A percentile compares a stretch with the other conserved stretches of the same genome.
Conservation (phyloP, 2,113 vertebrate genomes). For the Aegypius monachus region DNA sequence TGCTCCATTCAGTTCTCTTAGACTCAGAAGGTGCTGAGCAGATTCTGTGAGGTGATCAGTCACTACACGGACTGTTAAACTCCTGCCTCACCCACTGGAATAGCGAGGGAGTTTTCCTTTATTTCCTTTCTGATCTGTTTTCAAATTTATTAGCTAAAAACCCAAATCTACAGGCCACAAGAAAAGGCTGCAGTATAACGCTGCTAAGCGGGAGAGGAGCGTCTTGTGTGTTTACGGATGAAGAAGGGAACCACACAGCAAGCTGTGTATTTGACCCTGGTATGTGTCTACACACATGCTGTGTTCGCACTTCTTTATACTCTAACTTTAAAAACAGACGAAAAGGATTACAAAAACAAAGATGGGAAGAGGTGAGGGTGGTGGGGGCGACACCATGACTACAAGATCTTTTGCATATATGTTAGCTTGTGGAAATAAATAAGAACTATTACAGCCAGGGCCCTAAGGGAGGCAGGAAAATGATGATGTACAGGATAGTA, state of each 20-base stretch:
- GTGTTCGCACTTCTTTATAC: not conserved
- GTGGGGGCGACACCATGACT: not conserved
- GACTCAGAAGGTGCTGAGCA: not conserved
- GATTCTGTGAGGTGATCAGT: not conserved
- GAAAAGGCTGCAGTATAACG: not conserved
- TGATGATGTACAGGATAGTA: conserved; percentile 40
- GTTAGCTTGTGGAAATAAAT: conserved; percentile 62
- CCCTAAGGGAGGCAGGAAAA: conserved; percentile 54
- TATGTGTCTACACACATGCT: not conserved
- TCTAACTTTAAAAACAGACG: conserved; percentile 9
- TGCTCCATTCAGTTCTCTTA: not conserved
- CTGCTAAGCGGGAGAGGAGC: not conserved
- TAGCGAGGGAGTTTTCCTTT: not conserved
- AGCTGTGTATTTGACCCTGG: not conserved
- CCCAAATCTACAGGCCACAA: not conserved
- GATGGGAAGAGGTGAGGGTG: not conserved
- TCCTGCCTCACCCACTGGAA: not conserved
- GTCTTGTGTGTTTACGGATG: not conserved
- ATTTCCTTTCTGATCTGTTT: conserved; percentile 2
- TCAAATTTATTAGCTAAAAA: not conserved
- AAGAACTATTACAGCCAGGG: conserved; percentile 43
- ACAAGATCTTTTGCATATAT: conserved; percentile 43
- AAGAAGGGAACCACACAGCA: not conserved
- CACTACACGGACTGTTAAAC: not conserved
- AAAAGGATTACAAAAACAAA: conserved; percentile 20